Conservation (phyloP, 2,888 invertebrate species). For the Tholera decimalis region DNA sequence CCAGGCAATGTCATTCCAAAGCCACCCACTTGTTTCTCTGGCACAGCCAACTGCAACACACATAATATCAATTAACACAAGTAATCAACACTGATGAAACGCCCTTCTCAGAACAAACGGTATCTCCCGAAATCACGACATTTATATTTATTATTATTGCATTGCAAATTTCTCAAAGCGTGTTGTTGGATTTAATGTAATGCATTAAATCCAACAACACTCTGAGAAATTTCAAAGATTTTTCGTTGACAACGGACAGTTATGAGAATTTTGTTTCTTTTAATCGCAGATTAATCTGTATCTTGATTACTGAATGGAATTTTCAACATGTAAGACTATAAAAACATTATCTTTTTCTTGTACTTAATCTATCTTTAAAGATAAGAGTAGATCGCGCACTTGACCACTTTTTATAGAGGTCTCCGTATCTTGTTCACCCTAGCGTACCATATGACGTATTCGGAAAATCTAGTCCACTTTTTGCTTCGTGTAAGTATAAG, state of each 20-base stretch:
- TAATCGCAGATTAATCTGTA: conserved; percentile 38
- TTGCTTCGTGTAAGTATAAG: conserved; percentile 15
- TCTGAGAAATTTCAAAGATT: conserved; percentile 24
- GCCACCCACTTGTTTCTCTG: conserved; percentile 62
- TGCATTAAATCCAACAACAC: conserved; percentile 22
- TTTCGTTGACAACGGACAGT: conserved; percentile 23
- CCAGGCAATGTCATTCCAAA: conserved; percentile 84
- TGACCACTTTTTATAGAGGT: conserved; percentile 20
- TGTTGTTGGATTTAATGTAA: no score
- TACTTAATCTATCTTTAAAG: conserved; percentile 10
- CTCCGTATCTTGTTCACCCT: conserved; percentile 32
- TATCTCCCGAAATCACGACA: conserved; percentile 9
- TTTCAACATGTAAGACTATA: conserved; percentile 1
- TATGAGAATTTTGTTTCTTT: conserved; percentile 15
- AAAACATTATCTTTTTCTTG: neutral
- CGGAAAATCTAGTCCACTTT: conserved; percentile 45
- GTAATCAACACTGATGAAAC: conserved; percentile 18
- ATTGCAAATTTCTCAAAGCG: no score
- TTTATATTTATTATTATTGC: conserved; percentile 35
- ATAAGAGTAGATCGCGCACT: conserved; percentile 5
- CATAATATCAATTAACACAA: conserved; percentile 29
- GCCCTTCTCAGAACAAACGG: conserved; percentile 35
- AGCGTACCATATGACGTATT: conserved; percentile 27
- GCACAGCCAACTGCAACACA: conserved; percentile 74
- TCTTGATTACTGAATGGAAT: conserved; percentile 12